Base-by-base conservation (phyloP, 2,888 invertebrate species). In the Phymatocera aterrima region DNA sequence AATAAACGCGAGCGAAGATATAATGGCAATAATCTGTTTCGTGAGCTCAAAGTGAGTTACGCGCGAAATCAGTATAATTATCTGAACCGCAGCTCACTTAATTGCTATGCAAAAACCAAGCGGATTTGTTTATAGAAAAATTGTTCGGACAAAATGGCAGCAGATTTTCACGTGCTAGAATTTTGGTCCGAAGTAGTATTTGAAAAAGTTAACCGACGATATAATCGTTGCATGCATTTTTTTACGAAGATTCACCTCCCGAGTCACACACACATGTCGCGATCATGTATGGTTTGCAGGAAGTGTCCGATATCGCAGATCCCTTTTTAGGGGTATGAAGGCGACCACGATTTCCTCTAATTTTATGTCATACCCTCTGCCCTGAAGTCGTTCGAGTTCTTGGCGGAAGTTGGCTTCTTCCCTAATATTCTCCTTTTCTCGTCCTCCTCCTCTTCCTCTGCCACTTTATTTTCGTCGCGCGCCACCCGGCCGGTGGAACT, bases 341-440 rank as follows among this genome's bases (percentile, higher is more conserved):
- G 72, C n/a, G 60, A 75, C 75, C 75, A 28, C 60, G 75, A 75
- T 75, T 75, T 75, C 75, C 75, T 75, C 60, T 75, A 54, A 75
- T 75, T 75, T 75, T 57, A 24, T 75, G n/a, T 10, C 37, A 57
- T n/a, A 75, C 37, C 57, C 57, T 24, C 46, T 18, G 28, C 18
- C 43, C 15, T 68, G 6, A 34, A 10, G 68, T 40, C 46, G 10
- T 57, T 6, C 21, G 6, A 12, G 57, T 60, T 40, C 75, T n/a
- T 18, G 18, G 8, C 48, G 72, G 48, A 34, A 72, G 72, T 72
- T 48, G 34, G 72, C 72, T 68, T 72, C 72, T 72, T 31, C 31
- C 10, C 43, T 46, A 12, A 12, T 68, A 43, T 43, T 18, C 48
- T 31, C 31, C n/a, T 40, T 15, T 21, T 12, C 15, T n/a, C 6